Evolutionary conservation across 2,888 invertebrate genomes (phyloP).

Genomic region (Nudaria mundana): DNA sequence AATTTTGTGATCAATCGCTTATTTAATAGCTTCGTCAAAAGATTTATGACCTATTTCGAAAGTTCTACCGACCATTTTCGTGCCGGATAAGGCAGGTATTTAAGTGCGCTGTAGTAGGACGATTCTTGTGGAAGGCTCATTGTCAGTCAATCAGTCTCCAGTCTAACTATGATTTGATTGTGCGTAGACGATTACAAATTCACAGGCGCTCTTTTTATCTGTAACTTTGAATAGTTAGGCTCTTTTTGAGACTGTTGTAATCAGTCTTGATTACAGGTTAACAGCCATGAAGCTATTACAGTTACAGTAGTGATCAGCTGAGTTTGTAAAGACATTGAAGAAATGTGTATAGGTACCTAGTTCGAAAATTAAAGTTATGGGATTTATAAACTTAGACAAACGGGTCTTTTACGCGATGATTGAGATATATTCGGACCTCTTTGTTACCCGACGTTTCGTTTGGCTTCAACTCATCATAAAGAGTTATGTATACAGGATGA

Average conservation of each 20-base stretch:
- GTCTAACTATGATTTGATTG: slow-evolving; percentile 40
- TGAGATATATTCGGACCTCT: no score
- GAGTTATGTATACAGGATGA: no score
- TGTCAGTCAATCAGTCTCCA: slow-evolving; percentile 28
- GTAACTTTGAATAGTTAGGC: slow-evolving; percentile 18
- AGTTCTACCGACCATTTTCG: slow-evolving; percentile 44
- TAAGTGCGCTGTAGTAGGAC: slow-evolving; percentile 36
- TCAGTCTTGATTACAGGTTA: slow-evolving; percentile 15
- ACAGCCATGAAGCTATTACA: slow-evolving; percentile 20
- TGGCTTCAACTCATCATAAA: no score
- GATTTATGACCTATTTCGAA: slow-evolving; percentile 62
- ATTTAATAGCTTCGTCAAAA: slow-evolving; percentile 31
- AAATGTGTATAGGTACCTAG: background rate
- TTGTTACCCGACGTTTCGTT: no score
- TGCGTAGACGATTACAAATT: slow-evolving; percentile 39
- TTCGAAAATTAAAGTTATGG: background rate
- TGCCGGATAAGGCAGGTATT: slow-evolving; percentile 49
- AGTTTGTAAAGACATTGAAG: slow-evolving; percentile 17
- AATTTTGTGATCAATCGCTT: no score
- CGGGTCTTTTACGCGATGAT: no score
- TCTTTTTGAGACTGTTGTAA: slow-evolving; percentile 15
- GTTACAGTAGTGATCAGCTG: slow-evolving; percentile 18
- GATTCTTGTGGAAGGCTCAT: slow-evolving; percentile 23
- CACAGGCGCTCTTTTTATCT: slow-evolving; percentile 21
- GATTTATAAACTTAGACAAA: background rate